A percentile compares a stretch with the other conserved stretches of the same genome.
Conservation (phyloP, 2,113 vertebrate species). For the Tenrec ecaudatus region DNA sequence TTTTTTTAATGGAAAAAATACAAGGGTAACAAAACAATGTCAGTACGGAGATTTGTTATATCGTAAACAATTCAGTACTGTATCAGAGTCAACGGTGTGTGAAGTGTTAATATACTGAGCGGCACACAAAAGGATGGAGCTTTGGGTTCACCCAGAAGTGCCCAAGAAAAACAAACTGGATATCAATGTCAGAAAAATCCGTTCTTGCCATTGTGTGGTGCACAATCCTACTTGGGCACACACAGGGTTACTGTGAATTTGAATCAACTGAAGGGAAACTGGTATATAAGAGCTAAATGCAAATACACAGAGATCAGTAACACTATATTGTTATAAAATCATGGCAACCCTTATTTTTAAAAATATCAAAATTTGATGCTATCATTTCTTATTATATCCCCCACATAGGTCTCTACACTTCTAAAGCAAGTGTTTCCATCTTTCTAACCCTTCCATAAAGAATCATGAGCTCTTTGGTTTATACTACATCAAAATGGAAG, state of each 20-base stretch:
- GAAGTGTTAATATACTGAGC: not conserved
- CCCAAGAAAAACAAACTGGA: not conserved
- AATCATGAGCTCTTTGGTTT: no score
- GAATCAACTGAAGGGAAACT: not conserved
- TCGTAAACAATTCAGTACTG: not conserved
- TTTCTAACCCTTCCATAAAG: no score
- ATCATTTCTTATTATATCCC: no score
- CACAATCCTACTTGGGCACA: not conserved
- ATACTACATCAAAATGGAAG: no score
- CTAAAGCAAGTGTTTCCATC: no score
- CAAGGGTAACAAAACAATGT: not conserved
- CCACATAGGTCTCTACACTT: no score
- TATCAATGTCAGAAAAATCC: not conserved
- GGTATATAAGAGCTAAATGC: not conserved
- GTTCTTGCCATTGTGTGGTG: not conserved
- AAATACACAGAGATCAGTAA: no score
- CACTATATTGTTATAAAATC: not conserved
- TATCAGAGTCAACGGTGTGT: not conserved
- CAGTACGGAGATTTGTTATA: not conserved
- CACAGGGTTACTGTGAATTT: not conserved
- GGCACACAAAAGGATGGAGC: not conserved
- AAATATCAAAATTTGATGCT: no score
- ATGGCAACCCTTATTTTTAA: no score
- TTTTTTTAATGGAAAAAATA: not conserved
- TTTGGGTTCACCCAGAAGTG: not conserved